Evolutionary conservation across 64 coral and sea anemone species (phyloP).

Genomic region (Pocillopora damicornis): DNA sequence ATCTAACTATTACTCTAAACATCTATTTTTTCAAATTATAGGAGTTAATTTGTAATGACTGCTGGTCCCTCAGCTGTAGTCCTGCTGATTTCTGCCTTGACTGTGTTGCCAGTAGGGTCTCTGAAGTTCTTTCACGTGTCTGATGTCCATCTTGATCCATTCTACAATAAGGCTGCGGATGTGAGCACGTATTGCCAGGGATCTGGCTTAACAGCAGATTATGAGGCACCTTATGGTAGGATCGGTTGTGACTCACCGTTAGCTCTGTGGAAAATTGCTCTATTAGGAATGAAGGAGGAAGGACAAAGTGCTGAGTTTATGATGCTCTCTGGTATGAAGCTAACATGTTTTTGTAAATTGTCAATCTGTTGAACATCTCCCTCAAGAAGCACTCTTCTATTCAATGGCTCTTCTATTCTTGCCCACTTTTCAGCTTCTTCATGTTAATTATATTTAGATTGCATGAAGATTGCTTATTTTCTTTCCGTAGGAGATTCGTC

Average conservation of each 20-base stretch:
- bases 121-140: constrained; percentile 64
- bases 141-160: constrained; percentile 59
- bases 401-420: too few relatives aligned
- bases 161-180: constrained; percentile 28
- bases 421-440: too few relatives aligned
- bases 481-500: constrained; percentile 11
- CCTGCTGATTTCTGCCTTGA: too few relatives aligned
- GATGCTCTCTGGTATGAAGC: not conserved
- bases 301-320: not conserved
- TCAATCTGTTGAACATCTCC: not conserved
- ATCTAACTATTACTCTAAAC: too few relatives aligned
- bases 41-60: too few relatives aligned
- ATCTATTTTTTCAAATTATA: too few relatives aligned
- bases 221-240: constrained; percentile 59
- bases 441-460: too few relatives aligned
- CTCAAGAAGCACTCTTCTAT: not conserved
- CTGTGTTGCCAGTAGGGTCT: too few relatives aligned
- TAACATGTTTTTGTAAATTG: not conserved
- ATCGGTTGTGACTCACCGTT: constrained; percentile 69
- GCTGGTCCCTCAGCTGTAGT: too few relatives aligned
- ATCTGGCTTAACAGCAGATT: constrained; percentile 32
- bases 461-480: not conserved
- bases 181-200: constrained; percentile 30
- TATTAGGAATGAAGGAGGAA: constrained; percentile 11
- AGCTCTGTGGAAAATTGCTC: constrained; percentile 18